Percentiles rank a stretch among this genome's conserved stretches.
These are phyloP conservation scores for Pentalonia nigronervosa DNA, from an alignment of 1,140 invertebrate species.

Conservation along the genomic window DNA sequence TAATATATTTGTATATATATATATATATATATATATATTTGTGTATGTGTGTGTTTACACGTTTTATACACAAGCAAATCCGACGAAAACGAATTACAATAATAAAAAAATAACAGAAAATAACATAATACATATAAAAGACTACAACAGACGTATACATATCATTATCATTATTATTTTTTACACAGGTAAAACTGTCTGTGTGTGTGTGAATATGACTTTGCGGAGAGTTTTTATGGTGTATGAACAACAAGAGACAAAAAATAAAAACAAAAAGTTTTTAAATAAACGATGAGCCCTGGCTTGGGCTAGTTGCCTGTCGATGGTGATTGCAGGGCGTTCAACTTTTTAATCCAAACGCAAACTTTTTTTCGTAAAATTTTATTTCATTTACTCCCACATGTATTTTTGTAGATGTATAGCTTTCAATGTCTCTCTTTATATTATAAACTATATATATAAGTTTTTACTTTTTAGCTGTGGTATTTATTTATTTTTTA, in stretches of 20 bases:
- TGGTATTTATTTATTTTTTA: not conserved
- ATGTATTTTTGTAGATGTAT: not conserved
- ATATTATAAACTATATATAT: not conserved
- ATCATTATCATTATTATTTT: not conserved
- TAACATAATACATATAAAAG: not conserved
- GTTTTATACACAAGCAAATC: not conserved
- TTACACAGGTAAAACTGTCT: not conserved
- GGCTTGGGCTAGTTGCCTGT: not conserved
- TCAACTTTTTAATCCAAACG: conserved; percentile 36
- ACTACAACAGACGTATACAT: not conserved
- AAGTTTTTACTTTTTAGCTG: not conserved
- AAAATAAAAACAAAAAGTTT: conserved; percentile 49
- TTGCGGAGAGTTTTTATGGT: not conserved
- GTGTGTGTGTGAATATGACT: not conserved
- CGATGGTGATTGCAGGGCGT: not conserved
- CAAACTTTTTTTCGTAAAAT: conserved; percentile 50
- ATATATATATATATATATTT: no score
- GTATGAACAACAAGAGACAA: not conserved
- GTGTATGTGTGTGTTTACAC: not conserved
- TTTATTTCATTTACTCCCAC: not conserved
- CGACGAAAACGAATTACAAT: not conserved
- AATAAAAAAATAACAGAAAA: not conserved
- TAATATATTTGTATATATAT: no score
- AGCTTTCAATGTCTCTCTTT: not conserved
- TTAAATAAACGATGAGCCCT: conserved; percentile 16